These are phyloP conservation scores for Chrysocyon brachyurus DNA, from an alignment of 2,797 vertebrate species.

Conservation along the genomic window DNA sequence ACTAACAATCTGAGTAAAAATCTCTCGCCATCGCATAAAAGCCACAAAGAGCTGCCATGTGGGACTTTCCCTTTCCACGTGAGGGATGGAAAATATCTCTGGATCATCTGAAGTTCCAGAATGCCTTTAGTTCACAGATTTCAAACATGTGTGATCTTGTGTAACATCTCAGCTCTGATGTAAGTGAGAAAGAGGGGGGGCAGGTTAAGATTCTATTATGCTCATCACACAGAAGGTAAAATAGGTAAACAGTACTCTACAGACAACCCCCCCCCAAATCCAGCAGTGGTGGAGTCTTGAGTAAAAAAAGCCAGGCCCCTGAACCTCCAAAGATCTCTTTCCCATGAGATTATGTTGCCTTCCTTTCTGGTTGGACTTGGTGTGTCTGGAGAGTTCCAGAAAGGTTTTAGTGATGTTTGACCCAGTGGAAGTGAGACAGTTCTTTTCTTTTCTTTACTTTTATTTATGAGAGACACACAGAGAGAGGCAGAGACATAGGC, in stretches of 20 bases:
- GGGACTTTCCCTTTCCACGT: neutral
- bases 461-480: neutral
- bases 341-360: rapidly evolving
- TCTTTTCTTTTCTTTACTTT: neutral
- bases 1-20: neutral
- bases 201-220: neutral
- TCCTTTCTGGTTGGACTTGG: neutral
- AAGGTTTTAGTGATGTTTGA: neutral
- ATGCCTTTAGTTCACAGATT: neutral
- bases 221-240: neutral
- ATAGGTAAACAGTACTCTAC: rapidly evolving
- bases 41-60: neutral
- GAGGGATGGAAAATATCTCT: neutral
- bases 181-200: neutral
- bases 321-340: neutral
- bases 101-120: neutral
- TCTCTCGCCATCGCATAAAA: neutral
- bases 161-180: neutral
- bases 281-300: neutral
- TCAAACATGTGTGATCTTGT: neutral
- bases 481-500: too few species aligned
- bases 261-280: neutral
- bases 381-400: neutral
- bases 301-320: neutral
- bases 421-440: neutral